Evolutionary conservation across 2,888 invertebrate species (phyloP).

Genomic region (Drosophila dives): DNA sequence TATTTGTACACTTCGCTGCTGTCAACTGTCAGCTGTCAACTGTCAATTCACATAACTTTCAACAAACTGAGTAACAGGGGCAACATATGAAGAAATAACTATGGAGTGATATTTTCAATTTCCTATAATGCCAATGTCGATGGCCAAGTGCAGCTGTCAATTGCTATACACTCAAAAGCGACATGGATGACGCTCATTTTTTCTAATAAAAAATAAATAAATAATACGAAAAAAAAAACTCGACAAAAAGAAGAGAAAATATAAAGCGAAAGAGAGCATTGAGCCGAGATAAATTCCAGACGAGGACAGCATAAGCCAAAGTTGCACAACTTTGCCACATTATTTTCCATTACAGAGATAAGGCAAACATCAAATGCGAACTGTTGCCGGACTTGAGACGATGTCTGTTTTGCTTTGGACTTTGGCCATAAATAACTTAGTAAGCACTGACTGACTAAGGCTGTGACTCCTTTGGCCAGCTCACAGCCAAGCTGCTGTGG

Average conservation of each 20-base stretch:
- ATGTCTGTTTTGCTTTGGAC: conserved; percentile 39
- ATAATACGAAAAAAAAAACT: conserved; percentile 19
- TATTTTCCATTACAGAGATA: conserved; percentile 66
- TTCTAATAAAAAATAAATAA: conserved; percentile 28
- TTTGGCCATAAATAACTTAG: conserved; percentile 65
- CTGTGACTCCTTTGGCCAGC: conserved; percentile 22
- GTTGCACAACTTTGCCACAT: conserved; percentile 39
- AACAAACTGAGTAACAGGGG: conserved; percentile 39
- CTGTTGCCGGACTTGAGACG: conserved; percentile 21
- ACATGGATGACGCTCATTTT: conserved; percentile 36
- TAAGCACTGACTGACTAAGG: conserved; percentile 30
- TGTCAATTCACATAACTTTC: conserved; percentile 36
- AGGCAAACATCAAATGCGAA: conserved; percentile 22
- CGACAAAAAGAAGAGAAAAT: conserved; percentile 21
- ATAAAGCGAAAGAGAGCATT: conserved; percentile 12
- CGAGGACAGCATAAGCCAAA: conserved; percentile 50
- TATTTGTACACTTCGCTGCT: conserved; percentile 29
- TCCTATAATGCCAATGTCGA: conserved; percentile 21
- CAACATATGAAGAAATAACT: neutral
- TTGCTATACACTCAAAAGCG: conserved; percentile 41
- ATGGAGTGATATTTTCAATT: conserved; percentile 20
- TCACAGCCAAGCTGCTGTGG: conserved; percentile 24
- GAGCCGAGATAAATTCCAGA: conserved; percentile 51
- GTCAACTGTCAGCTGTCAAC: conserved; percentile 47
- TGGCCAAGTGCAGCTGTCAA: conserved; percentile 52